Conservation (phyloP, 2,888 invertebrate genomes). For the Sarcophaga carnaria region DNA sequence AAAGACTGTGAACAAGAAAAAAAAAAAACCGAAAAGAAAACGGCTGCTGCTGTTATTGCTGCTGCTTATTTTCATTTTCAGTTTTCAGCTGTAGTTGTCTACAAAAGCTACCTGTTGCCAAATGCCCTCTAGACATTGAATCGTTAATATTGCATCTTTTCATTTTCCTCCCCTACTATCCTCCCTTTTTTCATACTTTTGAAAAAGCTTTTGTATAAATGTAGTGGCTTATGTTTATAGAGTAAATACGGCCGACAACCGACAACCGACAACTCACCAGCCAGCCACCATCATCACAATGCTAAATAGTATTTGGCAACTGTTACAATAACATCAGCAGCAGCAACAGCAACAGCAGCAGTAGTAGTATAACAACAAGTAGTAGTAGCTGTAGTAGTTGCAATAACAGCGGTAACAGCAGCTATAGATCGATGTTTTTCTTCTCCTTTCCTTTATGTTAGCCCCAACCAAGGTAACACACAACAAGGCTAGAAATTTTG, state of each 20-base stretch:
- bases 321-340: constrained; percentile 26
- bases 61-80: constrained; percentile 26
- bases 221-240: constrained; percentile 30
- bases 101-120: constrained; percentile 72
- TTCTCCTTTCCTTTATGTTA: neutral
- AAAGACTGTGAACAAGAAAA: constrained; percentile 14
- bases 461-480: constrained; percentile 42
- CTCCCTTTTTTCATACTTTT: neutral
- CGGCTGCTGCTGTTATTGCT: constrained; percentile 41
- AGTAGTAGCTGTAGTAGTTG: neutral
- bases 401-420: neutral
- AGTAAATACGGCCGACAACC: constrained; percentile 33
- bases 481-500: constrained; percentile 54
- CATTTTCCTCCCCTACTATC: neutral
- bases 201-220: constrained; percentile 50
- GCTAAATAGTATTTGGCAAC: constrained; percentile 59
- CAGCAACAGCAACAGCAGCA: constrained; percentile 12
- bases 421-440: neutral
- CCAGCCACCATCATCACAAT: constrained; percentile 21
- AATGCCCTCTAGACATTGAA: constrained; percentile 71
- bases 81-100: constrained; percentile 42
- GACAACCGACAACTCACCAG: constrained; percentile 21
- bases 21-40: constrained; percentile 9
- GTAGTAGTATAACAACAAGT: no score
- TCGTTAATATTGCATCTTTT: constrained; percentile 70